Evolutionary conservation across 2,888 invertebrate genomes (phyloP).

Genomic region (Anaspis maculata): DNA sequence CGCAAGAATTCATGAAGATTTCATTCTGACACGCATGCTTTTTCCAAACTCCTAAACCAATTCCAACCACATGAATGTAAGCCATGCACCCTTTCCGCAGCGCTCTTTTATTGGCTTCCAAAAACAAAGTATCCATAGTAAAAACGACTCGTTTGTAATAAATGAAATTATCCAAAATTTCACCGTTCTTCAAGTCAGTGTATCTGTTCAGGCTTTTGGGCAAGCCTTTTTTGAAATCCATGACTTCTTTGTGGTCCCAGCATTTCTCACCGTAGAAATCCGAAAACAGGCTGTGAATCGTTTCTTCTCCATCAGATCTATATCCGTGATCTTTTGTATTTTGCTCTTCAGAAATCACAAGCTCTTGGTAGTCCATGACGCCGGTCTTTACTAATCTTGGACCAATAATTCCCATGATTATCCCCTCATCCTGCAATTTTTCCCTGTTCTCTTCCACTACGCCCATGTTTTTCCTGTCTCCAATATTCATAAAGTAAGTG

Average conservation of each 20-base stretch:
- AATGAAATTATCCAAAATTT: slow-evolving; percentile 23
- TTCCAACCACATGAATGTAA: slow-evolving; percentile 59
- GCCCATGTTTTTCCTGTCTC: slow-evolving; percentile 48
- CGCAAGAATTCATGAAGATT: slow-evolving; percentile 55
- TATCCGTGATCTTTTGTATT: slow-evolving; percentile 44
- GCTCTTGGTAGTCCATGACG: slow-evolving; percentile 56
- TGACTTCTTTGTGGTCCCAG: slow-evolving; percentile 13
- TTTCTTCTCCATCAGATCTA: slow-evolving; percentile 19
- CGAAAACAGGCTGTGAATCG: slow-evolving; percentile 26
- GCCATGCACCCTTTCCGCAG: slow-evolving; percentile 45
- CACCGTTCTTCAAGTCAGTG: slow-evolving; percentile 10
- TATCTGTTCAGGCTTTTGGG: slow-evolving; percentile 6
- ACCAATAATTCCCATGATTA: slow-evolving; percentile 47
- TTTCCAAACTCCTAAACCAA: slow-evolving; percentile 63
- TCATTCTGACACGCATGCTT: slow-evolving; percentile 53
- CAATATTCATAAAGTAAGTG: slow-evolving; percentile 50
- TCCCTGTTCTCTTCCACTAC: slow-evolving; percentile 40
- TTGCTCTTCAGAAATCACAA: slow-evolving; percentile 44
- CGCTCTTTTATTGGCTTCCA: slow-evolving; percentile 55
- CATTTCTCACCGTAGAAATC: slow-evolving; percentile 22
- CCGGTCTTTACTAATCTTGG: slow-evolving; percentile 46
- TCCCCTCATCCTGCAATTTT: slow-evolving; percentile 40
- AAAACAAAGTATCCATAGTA: slow-evolving; percentile 52
- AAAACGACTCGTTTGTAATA: slow-evolving; percentile 49
- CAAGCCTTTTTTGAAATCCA: neutral